Evolutionary conservation across 2,888 invertebrate genomes (phyloP), one percentile per base, ranked within the genome.

Genomic region (Hemaris fuciformis): DNA sequence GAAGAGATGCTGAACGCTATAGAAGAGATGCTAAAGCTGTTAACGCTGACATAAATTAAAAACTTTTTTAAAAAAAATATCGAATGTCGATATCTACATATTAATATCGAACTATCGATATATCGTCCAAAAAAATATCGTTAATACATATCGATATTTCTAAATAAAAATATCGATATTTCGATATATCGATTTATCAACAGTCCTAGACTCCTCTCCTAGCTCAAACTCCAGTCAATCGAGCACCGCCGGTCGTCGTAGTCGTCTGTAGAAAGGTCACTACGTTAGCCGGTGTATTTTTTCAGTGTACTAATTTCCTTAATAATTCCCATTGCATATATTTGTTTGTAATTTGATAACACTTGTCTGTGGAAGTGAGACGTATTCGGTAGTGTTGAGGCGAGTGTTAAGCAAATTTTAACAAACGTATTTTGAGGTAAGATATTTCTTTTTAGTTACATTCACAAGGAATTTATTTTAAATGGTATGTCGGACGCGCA

Each of bases 381-480:
- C 76, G 75, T 68, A 73, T 75, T 70, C 70, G n/a, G 75, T 74
- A 75, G 83, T 87, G 79, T 79, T 77, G 71, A 79, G 74, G 65
- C 71, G 69, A 84, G 72, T 77, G 77, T 88, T 87, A 78, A 70
- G 66, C 84, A 60, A 74, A 80, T 81, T 77, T 72, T 79, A 59
- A 74, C 69, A 79, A 87, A 84, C 73, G 80, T 83, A 84, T 73
- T 85, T 76, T 85, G 80, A 90, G 91, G 91, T 91, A 76, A 81
- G 80, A 67, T 53, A 53, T 48, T 18, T 53, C 1, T 31, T 77
- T 79, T 81, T 76, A 71, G 63, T 71, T 72, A 68, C 69, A 69
- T 75, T 76, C 77, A 75, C 59, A 75, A 70, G 70, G 67, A 71
- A 77, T 53, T 23, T 74, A 75, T 74, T 75, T 77, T 71, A 68